These are phyloP conservation scores for Brachionus manjavacas DNA, from an alignment of 1,140 invertebrate genomes.

Conservation along the genomic window DNA sequence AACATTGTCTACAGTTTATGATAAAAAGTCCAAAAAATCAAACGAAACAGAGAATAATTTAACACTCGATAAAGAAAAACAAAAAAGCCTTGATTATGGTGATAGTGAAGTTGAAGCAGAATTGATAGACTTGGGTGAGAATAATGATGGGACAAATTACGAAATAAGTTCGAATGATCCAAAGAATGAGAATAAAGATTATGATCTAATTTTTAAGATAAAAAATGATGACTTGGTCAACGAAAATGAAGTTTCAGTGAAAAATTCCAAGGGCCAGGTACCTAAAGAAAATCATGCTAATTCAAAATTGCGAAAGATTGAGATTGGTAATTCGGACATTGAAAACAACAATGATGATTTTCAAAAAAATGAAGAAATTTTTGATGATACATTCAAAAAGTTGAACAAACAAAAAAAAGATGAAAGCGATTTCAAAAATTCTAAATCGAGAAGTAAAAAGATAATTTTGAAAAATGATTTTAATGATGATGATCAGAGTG, in stretches of 20 bases:
- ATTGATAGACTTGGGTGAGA: not conserved
- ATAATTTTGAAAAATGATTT: constrained; percentile 58
- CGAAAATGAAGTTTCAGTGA: not conserved
- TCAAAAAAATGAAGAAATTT: not conserved
- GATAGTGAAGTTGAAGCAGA: constrained; percentile 23
- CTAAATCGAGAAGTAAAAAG: constrained; percentile 48
- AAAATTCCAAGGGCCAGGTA: not conserved
- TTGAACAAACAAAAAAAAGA: constrained; percentile 34
- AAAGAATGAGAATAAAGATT: not conserved
- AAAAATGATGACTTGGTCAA: not conserved
- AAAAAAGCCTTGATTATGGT: not conserved
- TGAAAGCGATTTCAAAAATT: constrained; percentile 48
- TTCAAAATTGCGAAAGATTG: not conserved
- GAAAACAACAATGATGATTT: not conserved
- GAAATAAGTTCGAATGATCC: not conserved
- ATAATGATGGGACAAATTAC: not conserved
- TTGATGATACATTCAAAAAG: not conserved
- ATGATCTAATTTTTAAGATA: not conserved
- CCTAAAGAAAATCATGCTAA: not conserved
- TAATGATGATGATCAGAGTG: not conserved
- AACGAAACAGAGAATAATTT: constrained; percentile 44
- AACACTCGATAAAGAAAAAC: not conserved
- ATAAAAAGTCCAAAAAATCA: constrained; percentile 38
- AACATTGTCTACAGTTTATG: not conserved
- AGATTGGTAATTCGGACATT: not conserved